Conservation (phyloP, 1,140 invertebrate species). For the Penaeus indicus region DNA sequence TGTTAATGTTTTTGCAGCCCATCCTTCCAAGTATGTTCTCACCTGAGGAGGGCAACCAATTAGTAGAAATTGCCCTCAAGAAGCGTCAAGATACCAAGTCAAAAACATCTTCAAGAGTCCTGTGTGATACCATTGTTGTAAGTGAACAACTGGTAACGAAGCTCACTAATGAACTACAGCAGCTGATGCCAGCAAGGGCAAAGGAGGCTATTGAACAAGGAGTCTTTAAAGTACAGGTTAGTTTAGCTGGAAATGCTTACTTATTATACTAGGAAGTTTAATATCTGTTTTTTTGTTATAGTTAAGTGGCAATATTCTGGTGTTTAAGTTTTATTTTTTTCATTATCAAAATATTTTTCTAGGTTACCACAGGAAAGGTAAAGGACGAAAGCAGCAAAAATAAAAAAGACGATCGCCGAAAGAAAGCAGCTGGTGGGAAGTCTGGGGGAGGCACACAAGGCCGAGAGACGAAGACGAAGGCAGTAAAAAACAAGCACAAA, state of each 20-base stretch:
- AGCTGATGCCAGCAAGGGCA: slow-evolving; percentile 80
- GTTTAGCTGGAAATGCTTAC: slow-evolving; percentile 70
- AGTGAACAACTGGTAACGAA: slow-evolving; percentile 78
- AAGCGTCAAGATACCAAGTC: slow-evolving; percentile 41
- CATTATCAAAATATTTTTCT: slow-evolving; percentile 11
- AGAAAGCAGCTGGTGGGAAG: slow-evolving; percentile 89
- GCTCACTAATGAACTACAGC: slow-evolving; percentile 79
- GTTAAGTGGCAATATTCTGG: too few species aligned
- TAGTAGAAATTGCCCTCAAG: slow-evolving; percentile 78
- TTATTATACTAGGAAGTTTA: background rate
- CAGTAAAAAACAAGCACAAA: slow-evolving; percentile 81
- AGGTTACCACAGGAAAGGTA: slow-evolving; percentile 67
- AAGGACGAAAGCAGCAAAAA: slow-evolving; percentile 77
- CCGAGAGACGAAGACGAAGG: slow-evolving; percentile 94
- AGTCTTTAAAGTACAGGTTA: slow-evolving; percentile 65
- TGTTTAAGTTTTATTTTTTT: too few species aligned
- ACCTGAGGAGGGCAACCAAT: slow-evolving; percentile 80
- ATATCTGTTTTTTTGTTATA: background rate
- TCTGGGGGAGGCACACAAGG: slow-evolving; percentile 91
- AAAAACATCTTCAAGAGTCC: slow-evolving; percentile 66
- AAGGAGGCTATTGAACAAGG: slow-evolving; percentile 73
- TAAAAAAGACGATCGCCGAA: slow-evolving; percentile 87
- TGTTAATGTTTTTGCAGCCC: slow-evolving; percentile 67
- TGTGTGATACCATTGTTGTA: slow-evolving; percentile 73
- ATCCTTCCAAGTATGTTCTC: slow-evolving; percentile 85